These are phyloP conservation scores for Apis laboriosa DNA, from an alignment of 1,140 invertebrate species.

Conservation along the genomic window DNA sequence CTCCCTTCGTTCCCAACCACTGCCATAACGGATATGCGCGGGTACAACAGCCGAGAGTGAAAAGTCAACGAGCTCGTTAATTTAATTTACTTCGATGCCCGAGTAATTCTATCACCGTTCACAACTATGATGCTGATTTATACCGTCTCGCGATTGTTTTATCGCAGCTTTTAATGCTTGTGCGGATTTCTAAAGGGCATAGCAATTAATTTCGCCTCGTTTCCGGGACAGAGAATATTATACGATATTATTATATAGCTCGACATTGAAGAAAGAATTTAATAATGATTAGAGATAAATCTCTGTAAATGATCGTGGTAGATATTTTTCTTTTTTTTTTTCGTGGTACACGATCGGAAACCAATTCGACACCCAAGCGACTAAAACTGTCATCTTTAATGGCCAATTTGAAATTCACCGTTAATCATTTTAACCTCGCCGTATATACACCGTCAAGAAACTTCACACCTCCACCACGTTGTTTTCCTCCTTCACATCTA, in stretches of 20 bases:
- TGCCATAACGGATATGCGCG: not conserved
- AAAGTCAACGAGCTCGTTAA: constrained; percentile 23
- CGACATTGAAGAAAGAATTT: no score
- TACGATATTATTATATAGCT: no score
- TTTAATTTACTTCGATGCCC: not conserved
- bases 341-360: no score
- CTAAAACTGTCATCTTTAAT: not conserved
- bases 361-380: not conserved
- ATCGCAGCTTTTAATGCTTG: not conserved
- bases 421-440: not conserved
- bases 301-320: no score
- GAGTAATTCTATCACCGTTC: constrained; percentile 7
- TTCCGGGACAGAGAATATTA: no score
- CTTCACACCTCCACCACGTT: not conserved
- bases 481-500: not conserved
- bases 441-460: not conserved
- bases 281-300: no score
- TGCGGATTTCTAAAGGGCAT: not conserved
- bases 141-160: not conserved
- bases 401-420: not conserved
- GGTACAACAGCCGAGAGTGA: no score
- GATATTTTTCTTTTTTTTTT: no score
- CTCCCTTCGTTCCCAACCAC: no score
- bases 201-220: not conserved
- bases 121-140: not conserved